Evolutionary conservation across 1,140 invertebrate genomes (phyloP).

Genomic region (Drosophila ambigua): DNA sequence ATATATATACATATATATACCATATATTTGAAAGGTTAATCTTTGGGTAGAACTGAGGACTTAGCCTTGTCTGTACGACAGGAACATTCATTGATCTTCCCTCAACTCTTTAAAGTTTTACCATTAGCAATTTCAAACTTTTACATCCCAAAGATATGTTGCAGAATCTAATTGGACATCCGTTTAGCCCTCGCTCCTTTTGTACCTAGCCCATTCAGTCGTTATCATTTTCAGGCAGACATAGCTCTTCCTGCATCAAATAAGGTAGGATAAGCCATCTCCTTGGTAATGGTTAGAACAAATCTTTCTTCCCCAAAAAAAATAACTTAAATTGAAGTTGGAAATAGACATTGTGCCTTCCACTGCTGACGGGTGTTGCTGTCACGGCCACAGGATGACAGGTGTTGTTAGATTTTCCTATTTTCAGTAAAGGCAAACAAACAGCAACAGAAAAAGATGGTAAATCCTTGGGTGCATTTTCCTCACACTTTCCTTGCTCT

Average conservation of each 20-base stretch:
- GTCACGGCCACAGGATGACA: slow-evolving; percentile 50
- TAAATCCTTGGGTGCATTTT: slow-evolving; percentile 8
- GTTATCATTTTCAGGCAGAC: neutral
- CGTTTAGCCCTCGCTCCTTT: neutral
- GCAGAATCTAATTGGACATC: no score
- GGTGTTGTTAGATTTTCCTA: slow-evolving; percentile 34
- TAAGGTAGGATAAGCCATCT: slow-evolving; percentile 4
- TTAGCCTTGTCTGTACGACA: no score
- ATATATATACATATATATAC: no score
- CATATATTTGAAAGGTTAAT: no score
- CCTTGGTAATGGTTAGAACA: slow-evolving; percentile 1
- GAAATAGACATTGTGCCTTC: neutral
- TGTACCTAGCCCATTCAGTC: neutral
- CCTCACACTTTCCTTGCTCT: neutral
- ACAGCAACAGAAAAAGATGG: slow-evolving; percentile 3
- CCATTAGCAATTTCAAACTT: no score
- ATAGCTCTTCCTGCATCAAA: slow-evolving; percentile 8
- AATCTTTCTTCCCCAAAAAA: slow-evolving; percentile 12
- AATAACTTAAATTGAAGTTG: neutral
- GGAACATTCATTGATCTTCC: no score
- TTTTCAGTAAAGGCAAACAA: slow-evolving; percentile 35
- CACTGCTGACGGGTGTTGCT: slow-evolving; percentile 39
- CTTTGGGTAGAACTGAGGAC: no score
- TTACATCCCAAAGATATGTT: no score
- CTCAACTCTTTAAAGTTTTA: no score